These are phyloP conservation scores for Discoglossus pictus DNA, from an alignment of 2,797 vertebrate genomes.

Conservation along the genomic window DNA sequence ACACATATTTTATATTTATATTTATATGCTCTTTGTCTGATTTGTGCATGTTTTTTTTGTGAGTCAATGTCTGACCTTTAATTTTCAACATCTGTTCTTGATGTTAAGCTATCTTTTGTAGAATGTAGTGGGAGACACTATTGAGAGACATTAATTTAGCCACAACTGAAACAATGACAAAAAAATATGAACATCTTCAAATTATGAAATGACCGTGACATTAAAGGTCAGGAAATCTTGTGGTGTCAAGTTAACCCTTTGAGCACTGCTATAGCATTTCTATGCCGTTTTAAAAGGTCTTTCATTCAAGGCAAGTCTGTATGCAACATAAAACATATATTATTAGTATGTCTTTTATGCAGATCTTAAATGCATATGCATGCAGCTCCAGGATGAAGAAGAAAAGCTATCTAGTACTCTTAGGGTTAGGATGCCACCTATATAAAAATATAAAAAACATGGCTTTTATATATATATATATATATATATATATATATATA, in stretches of 20 bases:
- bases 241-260: slow-evolving; percentile 79
- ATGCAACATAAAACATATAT: slow-evolving; percentile 68
- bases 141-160: slow-evolving; percentile 77
- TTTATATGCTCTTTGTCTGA: slow-evolving; percentile 95
- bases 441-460: slow-evolving; percentile 55
- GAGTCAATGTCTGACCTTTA: slow-evolving; percentile 92
- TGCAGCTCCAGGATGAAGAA: slow-evolving; percentile 66
- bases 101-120: slow-evolving; percentile 80
- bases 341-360: slow-evolving; percentile 58
- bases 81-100: slow-evolving; percentile 92
- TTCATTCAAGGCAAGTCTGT: slow-evolving; percentile 69
- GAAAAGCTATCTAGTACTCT: slow-evolving; percentile 65
- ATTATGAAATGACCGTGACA: slow-evolving; percentile 77
- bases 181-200: slow-evolving; percentile 68
- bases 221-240: slow-evolving; percentile 75
- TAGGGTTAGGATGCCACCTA: slow-evolving; percentile 66
- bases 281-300: slow-evolving; percentile 85
- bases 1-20: slow-evolving; percentile 90
- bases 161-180: slow-evolving; percentile 73
- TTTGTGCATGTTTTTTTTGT: slow-evolving; percentile 91
- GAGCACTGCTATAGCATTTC: slow-evolving; percentile 88
- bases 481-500: slow-evolving; percentile 26
- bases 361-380: slow-evolving; percentile 69
- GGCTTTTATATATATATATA: slow-evolving; percentile 14
- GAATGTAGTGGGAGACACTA: slow-evolving; percentile 75